Base-by-base conservation (phyloP, 2,113 vertebrate genomes). In the Percopsis transmontana region DNA sequence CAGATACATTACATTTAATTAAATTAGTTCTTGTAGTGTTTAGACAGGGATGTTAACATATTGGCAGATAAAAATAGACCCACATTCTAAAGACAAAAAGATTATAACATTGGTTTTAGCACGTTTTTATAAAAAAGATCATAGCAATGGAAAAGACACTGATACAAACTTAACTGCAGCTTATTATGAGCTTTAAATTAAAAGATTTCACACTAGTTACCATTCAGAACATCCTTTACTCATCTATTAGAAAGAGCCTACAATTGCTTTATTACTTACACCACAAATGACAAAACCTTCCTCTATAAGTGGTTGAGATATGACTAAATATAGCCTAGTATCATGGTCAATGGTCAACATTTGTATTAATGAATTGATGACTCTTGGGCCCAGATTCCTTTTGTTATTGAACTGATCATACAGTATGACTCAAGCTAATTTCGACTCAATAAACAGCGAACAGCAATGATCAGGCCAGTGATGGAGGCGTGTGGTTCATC, bases 21-120 rank as follows among this genome's bases (percentile, higher is more conserved):
- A 9, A 80, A 80, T 74, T 62, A 60, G 70, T 62, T 82, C 19
- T 74, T 68, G 58, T 62, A 42, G 0, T 44, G 52, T 72, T 23
- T 23, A 18, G 12, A 10, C 11, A 4, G 18, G 42, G 60, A 38
- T 58, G 66, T 76, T 58, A 66, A 76, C 38, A 50, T 68, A 79
- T 65, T 66, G 76, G 73, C 61, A 56, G 33, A 59, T 23, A 63
- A 71, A 66, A 73, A 10, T 51, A 70, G 44, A 52, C 45, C 70
- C 53, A 58, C 41, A 60, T 74, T 51, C 62, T 84, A 62, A 74
- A 77, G 67, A 79, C 44, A 85, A 38, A 77, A 58, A 71, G 57
- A 81, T 77, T 73, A 68, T 73, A 68, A 72, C 70, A 77, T 12
- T 40, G 50, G 56, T 67, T n/a, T n/a, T n/a, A n/a, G n/a, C n/a